phyloP scores from a whole-genome alignment of 2,888 invertebrate species.

The Lamproptera curius region DNA sequence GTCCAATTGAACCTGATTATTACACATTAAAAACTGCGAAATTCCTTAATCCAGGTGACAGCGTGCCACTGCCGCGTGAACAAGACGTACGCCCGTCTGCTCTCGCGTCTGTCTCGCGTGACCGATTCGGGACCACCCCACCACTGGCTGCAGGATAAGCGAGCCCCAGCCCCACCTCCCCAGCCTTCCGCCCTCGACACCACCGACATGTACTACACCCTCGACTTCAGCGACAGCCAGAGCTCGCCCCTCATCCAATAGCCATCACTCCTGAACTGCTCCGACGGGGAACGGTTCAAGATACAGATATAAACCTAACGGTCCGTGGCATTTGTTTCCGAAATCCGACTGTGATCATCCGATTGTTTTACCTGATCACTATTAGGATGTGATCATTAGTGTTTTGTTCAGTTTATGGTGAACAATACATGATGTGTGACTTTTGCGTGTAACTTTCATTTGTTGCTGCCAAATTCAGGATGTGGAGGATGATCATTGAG shows the following conservation, averaged over 20 bases:
- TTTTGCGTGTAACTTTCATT: too few species aligned
- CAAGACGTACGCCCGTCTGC: conserved; percentile 84
- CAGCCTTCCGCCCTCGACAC: conserved; percentile 78
- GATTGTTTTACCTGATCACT: too few species aligned
- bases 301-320: conserved; percentile 51
- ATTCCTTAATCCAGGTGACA: conserved; percentile 74
- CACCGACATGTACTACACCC: conserved; percentile 87
- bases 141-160: conserved; percentile 81
- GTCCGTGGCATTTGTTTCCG: too few species aligned
- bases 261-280: conserved; percentile 69
- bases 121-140: conserved; percentile 52
- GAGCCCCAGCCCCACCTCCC: conserved; percentile 39
- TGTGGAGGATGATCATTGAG: too few species aligned
- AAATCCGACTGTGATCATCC: too few species aligned
- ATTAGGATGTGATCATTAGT: too few species aligned
- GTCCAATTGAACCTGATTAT: too few species aligned
- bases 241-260: conserved; percentile 87
- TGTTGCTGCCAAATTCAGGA: too few species aligned
- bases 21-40: neutral
- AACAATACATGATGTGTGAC: too few species aligned
- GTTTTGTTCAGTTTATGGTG: too few species aligned
- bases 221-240: conserved; percentile 87
- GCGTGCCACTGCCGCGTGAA: conserved; percentile 89
- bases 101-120: conserved; percentile 73
- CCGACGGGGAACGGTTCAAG: conserved; percentile 71